Base-by-base conservation (phyloP, 2,113 vertebrate genomes). In the Stercorarius parasiticus region DNA sequence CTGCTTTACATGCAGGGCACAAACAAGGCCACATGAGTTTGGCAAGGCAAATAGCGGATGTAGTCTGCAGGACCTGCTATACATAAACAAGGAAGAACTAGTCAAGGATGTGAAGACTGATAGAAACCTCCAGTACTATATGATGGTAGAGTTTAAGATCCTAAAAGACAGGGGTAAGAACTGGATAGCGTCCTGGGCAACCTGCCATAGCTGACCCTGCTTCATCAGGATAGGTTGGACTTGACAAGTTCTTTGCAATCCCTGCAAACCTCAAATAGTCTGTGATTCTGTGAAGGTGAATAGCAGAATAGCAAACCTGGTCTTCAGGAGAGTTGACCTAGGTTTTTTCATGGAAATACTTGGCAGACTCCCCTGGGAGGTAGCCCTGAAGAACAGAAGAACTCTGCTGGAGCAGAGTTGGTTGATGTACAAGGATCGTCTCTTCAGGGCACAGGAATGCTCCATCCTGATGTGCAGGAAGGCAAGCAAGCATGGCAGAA, bases 181-280 rank as follows among this genome's bases (percentile, higher is more conserved):
- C 27, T 73, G 43, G 16, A 79, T 14, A 56, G 53, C n/a, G 6
- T 66, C 19, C n/a, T 42, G 13, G 29, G 12, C 14, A 61, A 74
- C 25, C 13, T 25, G 2, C 6, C 43, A 15, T 27, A 27, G 15
- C 2, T 79, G 32, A 59, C 14, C 0, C 1, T 49, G 19, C 19
- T 38, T 70, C 20, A 70, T 14, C 26, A 74, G 29, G 13, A 67
- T 18, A 66, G 22, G 20, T 55, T 64, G 30, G 30, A 59, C 15
- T 69, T 69, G 27, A 32, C 7, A 70, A 15, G 38, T 9, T 42
- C 61, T 64, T 64, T 64, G 61, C 26, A 29, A 3, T 29, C 13
- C 15, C 5, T 70, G 50, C 3, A 49, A 70, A 55, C 4, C 14
- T 90, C n/a, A 78, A 42, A 69, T 12, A 70, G 8, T 11, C 16